Evolutionary conservation across 1,140 invertebrate genomes (phyloP).

Genomic region (Zophobas atratus): DNA sequence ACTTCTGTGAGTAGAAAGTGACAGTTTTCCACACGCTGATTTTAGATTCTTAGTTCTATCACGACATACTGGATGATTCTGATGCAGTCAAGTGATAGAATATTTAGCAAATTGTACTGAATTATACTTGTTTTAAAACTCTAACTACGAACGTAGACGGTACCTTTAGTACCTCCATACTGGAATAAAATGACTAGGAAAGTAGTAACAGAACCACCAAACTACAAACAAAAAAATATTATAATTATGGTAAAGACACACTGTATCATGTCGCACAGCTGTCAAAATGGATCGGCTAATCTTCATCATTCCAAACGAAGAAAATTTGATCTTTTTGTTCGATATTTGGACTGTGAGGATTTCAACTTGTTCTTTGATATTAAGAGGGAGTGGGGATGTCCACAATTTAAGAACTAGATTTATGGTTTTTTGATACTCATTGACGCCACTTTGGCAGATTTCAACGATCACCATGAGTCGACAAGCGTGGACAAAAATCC

Average conservation of each 20-base stretch:
- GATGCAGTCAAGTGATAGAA: slow-evolving; percentile 15
- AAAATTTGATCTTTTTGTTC: slow-evolving; percentile 21
- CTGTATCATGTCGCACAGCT: neutral
- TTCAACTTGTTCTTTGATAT: slow-evolving; percentile 32
- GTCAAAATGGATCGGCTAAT: slow-evolving; percentile 22
- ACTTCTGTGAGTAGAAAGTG: slow-evolving; percentile 5
- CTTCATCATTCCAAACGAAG: slow-evolving; percentile 21
- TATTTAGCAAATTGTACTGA: too few relatives aligned
- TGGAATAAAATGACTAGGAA: slow-evolving; percentile 46
- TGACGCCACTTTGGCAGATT: slow-evolving; percentile 24
- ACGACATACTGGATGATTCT: slow-evolving; percentile 29
- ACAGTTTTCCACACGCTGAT: neutral
- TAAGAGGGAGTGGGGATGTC: slow-evolving; percentile 2
- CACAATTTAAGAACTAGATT: slow-evolving; percentile 11
- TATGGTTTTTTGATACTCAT: slow-evolving; percentile 13
- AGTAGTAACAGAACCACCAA: slow-evolving; percentile 43
- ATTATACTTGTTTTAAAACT: too few relatives aligned
- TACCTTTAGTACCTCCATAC: slow-evolving; percentile 18
- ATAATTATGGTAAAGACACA: neutral
- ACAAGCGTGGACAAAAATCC: slow-evolving; percentile 1
- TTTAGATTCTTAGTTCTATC: slow-evolving; percentile 25
- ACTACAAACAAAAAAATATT: slow-evolving; percentile 25
- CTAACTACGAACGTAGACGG: neutral
- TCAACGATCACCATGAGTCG: slow-evolving; percentile 41
- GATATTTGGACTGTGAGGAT: slow-evolving; percentile 18